These are phyloP conservation scores for Mesoclemmys tuberculata DNA, from an alignment of 2,113 vertebrate species.

Conservation along the genomic window DNA sequence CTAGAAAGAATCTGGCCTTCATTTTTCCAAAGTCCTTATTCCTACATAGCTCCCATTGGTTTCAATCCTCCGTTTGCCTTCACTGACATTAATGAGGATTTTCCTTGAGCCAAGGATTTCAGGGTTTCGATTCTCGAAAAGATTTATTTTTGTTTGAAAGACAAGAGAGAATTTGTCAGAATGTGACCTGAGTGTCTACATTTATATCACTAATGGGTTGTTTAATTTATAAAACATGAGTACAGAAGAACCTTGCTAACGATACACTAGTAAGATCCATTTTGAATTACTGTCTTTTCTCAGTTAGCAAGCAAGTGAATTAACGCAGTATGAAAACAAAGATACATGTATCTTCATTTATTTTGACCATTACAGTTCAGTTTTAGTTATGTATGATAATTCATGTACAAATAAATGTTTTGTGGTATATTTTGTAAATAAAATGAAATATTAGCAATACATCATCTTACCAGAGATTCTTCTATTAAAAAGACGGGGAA, in stretches of 20 bases:
- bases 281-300: slow-evolving; percentile 29
- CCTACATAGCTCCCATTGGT: slow-evolving; percentile 4
- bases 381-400: slow-evolving; percentile 71
- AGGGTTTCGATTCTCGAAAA: not conserved
- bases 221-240: slow-evolving; percentile 24
- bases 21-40: slow-evolving; percentile 28
- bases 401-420: slow-evolving; percentile 63
- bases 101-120: not conserved
- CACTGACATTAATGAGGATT: slow-evolving; percentile 20
- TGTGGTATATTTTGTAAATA: slow-evolving; percentile 68
- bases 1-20: not conserved
- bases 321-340: slow-evolving; percentile 10
- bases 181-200: not conserved
- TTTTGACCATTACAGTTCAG: slow-evolving; percentile 48
- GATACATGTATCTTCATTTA: slow-evolving; percentile 47
- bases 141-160: slow-evolving; percentile 9
- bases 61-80: not conserved
- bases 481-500: slow-evolving; percentile 40
- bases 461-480: slow-evolving; percentile 56
- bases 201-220: slow-evolving; percentile 32
- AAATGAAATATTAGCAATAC: slow-evolving; percentile 66
- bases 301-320: not conserved
- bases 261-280: not conserved
- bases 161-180: not conserved
- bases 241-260: not conserved